Evolutionary conservation across 2,113 vertebrate species (phyloP).

Genomic region (Bubo scandiacus): DNA sequence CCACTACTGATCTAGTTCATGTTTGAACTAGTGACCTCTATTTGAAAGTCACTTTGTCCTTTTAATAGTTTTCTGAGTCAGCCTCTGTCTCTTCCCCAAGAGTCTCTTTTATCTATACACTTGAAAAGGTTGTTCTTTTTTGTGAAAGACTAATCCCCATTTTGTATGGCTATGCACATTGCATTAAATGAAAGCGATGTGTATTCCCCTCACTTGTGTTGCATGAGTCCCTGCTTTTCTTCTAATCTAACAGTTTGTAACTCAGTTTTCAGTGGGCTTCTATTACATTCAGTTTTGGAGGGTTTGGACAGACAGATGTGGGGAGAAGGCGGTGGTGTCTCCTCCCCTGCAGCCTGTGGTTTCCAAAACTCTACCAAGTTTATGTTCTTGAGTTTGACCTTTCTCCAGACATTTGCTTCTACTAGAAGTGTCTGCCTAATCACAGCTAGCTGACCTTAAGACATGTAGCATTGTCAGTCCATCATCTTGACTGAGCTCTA

Average conservation of each 20-base stretch:
- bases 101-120: not conserved
- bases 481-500: not conserved
- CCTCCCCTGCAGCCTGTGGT: not conserved
- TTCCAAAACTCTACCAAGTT: not conserved
- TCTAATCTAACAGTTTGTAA: not conserved
- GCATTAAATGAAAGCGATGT: not conserved
- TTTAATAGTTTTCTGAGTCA: conserved; percentile 20
- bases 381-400: not conserved
- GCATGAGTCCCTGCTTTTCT: not conserved
- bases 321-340: not conserved
- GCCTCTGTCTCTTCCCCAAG: conserved; percentile 13
- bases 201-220: not conserved
- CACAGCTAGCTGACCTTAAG: not conserved
- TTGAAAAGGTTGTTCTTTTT: conserved; percentile 28
- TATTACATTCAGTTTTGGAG: not conserved
- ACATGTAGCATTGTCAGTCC: accelerated
- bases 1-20: not conserved
- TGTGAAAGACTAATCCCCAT: conserved; percentile 8
- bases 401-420: not conserved
- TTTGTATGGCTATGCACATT: conserved; percentile 7
- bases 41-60: conserved; percentile 33
- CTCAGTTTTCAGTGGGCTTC: not conserved
- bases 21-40: conserved; percentile 35
- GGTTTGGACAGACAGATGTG: not conserved
- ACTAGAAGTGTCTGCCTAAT: not conserved